Evolutionary conservation across 2,888 invertebrate genomes (phyloP).

Genomic region (Mimachlamys varia): DNA sequence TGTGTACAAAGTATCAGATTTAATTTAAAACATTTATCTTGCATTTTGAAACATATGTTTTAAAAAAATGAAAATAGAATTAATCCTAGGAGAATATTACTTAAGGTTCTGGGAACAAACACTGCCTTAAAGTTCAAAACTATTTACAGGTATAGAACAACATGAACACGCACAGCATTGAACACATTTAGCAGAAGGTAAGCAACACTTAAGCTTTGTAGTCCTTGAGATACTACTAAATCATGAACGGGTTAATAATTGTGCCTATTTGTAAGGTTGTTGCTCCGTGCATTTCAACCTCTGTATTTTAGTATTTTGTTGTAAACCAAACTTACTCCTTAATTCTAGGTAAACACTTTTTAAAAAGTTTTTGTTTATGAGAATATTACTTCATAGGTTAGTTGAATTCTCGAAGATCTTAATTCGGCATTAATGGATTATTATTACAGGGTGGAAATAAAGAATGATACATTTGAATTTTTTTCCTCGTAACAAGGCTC

Average conservation of each 20-base stretch:
- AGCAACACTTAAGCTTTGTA: background rate
- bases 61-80: background rate
- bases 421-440: background rate
- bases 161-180: background rate
- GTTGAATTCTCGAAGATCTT: too few species aligned
- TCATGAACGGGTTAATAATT: background rate
- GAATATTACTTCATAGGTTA: too few species aligned
- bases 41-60: background rate
- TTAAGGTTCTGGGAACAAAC: slow-evolving; percentile 13
- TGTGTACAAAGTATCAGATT: slow-evolving; percentile 7
- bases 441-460: background rate
- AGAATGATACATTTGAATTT: too few species aligned
- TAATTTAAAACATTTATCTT: background rate
- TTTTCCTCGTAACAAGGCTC: background rate
- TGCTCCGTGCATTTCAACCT: background rate
- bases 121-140: slow-evolving; percentile 23
- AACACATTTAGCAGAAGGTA: background rate
- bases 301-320: background rate
- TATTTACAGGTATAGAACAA: slow-evolving; percentile 18
- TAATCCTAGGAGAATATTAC: background rate
- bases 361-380: background rate
- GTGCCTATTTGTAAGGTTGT: slow-evolving; percentile 21
- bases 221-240: background rate
- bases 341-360: background rate
- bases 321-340: background rate